These are phyloP conservation scores for Melanotus villosus DNA, from an alignment of 2,888 invertebrate species.

Conservation along the genomic window DNA sequence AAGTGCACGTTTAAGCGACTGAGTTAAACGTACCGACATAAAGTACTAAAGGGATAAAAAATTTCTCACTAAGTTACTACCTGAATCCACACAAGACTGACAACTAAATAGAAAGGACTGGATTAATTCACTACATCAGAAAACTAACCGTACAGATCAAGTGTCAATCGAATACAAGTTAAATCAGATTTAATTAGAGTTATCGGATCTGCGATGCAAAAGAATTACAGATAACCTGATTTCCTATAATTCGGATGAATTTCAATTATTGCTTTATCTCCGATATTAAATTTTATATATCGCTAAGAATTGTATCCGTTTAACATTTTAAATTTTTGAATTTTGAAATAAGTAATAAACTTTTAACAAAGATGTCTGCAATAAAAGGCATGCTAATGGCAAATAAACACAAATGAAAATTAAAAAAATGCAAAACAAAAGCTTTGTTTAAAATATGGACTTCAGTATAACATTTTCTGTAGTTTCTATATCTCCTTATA, in stretches of 20 bases:
- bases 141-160: constrained; percentile 26
- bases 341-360: too few species aligned
- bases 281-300: too few species aligned
- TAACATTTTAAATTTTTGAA: too few species aligned
- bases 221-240: not conserved
- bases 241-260: not conserved
- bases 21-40: not conserved
- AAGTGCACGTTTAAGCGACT: constrained; percentile 1
- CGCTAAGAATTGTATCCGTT: too few species aligned
- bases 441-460: too few species aligned
- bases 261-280: not conserved
- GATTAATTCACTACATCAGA: constrained; percentile 25
- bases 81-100: constrained; percentile 15
- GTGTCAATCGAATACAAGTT: constrained; percentile 25
- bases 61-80: constrained; percentile 7
- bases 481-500: too few species aligned
- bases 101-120: constrained; percentile 36
- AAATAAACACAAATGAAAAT: too few species aligned
- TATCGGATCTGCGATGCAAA: constrained; percentile 1
- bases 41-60: constrained; percentile 15
- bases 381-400: too few species aligned
- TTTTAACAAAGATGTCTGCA: too few species aligned
- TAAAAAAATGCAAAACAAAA: too few species aligned
- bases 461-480: too few species aligned
- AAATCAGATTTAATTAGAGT: constrained; percentile 39